Conservation (phyloP, 2,113 vertebrate species). For the Bettongia penicillata region DNA sequence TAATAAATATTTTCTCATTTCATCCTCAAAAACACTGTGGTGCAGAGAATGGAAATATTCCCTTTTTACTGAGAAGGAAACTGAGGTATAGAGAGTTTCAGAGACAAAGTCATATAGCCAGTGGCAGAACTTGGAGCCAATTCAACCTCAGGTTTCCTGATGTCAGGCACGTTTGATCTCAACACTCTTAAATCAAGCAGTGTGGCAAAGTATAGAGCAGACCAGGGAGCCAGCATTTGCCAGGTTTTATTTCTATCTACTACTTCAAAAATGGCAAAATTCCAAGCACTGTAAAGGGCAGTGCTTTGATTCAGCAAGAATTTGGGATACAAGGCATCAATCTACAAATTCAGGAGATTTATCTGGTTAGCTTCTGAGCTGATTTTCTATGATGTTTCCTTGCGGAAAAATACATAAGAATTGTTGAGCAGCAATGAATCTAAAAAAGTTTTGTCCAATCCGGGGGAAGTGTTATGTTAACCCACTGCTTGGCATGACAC, state of each 20-base stretch:
- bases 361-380: conserved; percentile 38
- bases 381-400: conserved; percentile 54
- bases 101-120: not conserved
- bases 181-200: not conserved
- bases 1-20: too few relatives aligned
- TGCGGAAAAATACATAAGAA: conserved; percentile 30
- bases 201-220: conserved; percentile 25
- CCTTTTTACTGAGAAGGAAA: not conserved
- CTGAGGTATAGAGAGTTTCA: not conserved
- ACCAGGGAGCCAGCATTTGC: conserved; percentile 20
- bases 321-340: conserved; percentile 23
- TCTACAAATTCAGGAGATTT: conserved; percentile 43
- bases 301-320: conserved; percentile 24
- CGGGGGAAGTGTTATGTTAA: conserved; percentile 43
- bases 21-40: not conserved
- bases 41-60: not conserved
- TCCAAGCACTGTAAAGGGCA: not conserved
- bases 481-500: conserved; percentile 41
- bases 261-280: conserved; percentile 38
- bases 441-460: conserved; percentile 60
- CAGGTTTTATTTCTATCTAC: conserved; percentile 19
- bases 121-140: not conserved
- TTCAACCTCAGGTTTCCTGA: not conserved
- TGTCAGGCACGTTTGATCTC: not conserved
- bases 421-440: conserved; percentile 48